Evolutionary conservation across 2,113 vertebrate species (phyloP).

Genomic region (Oreochromis tanganicae): DNA sequence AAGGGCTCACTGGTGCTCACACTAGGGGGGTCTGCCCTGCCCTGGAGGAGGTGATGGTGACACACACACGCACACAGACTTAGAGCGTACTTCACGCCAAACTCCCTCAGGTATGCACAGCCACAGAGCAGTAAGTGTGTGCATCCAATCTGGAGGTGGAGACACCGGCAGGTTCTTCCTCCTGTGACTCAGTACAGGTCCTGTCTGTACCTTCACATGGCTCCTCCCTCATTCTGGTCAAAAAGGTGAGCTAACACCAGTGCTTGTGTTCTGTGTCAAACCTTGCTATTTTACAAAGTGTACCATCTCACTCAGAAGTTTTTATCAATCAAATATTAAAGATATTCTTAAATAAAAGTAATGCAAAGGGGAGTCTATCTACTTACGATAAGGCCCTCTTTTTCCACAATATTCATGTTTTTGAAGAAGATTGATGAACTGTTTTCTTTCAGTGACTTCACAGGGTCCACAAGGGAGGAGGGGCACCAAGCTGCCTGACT

Average conservation of each 20-base stretch:
- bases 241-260: slow-evolving; percentile 28
- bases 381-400: slow-evolving; percentile 35
- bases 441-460: slow-evolving; percentile 75
- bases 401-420: slow-evolving; percentile 57
- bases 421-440: slow-evolving; percentile 77
- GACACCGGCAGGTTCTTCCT: slow-evolving; percentile 28
- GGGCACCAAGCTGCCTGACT: slow-evolving; percentile 45
- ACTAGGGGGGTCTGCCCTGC: slow-evolving; percentile 47
- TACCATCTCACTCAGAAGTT: background rate
- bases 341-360: background rate
- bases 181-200: slow-evolving; percentile 17
- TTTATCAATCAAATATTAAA: background rate
- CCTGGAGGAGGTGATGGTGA: slow-evolving; percentile 26
- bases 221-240: slow-evolving; percentile 17
- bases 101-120: slow-evolving; percentile 46
- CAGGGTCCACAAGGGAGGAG: slow-evolving; percentile 55
- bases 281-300: background rate
- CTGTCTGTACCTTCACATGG: background rate
- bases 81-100: slow-evolving; percentile 9
- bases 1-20: slow-evolving; percentile 60
- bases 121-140: slow-evolving; percentile 54
- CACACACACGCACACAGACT: background rate
- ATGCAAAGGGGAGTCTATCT: background rate
- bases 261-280: background rate
- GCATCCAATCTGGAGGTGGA: slow-evolving; percentile 40